Conservation (phyloP, 92 coral and sea anemone genomes). For the Phenganax stokvisi region DNA sequence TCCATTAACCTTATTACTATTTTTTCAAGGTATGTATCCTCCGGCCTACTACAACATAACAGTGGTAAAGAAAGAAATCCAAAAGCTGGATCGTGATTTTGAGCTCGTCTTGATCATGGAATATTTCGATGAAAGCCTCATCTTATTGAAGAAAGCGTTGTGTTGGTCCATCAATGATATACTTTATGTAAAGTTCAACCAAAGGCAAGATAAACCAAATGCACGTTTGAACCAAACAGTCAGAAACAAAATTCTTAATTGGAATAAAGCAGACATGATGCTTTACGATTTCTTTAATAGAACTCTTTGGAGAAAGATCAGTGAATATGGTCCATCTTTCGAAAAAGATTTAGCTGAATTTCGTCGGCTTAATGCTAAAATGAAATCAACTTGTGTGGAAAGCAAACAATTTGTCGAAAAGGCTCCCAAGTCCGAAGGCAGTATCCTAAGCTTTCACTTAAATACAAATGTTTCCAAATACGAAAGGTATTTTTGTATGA, state of each 20-base stretch:
- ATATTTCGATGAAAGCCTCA: slow-evolving; percentile 89
- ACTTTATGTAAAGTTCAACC: slow-evolving; percentile 73
- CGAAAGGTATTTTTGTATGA: slow-evolving; percentile 78
- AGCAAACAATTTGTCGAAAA: slow-evolving; percentile 61
- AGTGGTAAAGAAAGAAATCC: slow-evolving; percentile 48
- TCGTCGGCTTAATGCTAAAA: slow-evolving; percentile 56
- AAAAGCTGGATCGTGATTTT: slow-evolving; percentile 61
- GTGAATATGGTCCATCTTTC: slow-evolving; percentile 65
- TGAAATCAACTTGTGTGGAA: slow-evolving; percentile 64
- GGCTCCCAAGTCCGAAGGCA: slow-evolving; percentile 55
- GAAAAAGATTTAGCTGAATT: slow-evolving; percentile 68
- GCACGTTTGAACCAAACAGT: slow-evolving; percentile 27
- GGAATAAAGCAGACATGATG: slow-evolving; percentile 85
- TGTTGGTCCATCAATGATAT: slow-evolving; percentile 94
- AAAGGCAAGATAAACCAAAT: slow-evolving; percentile 50
- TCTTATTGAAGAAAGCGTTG: slow-evolving; percentile 73
- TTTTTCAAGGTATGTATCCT: slow-evolving; percentile 40
- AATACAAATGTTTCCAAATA: slow-evolving; percentile 59
- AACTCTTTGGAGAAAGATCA: slow-evolving; percentile 80
- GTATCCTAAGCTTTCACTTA: slow-evolving; percentile 58
- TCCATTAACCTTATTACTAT: not conserved
- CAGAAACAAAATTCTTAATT: slow-evolving; percentile 51
- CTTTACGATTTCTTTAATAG: slow-evolving; percentile 73
- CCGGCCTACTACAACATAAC: slow-evolving; percentile 53
- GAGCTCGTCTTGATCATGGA: slow-evolving; percentile 82